Evolutionary conservation across 35 echinoderm and acorn worm genomes (phyloP).

Genomic region (Amphiura filiformis): DNA sequence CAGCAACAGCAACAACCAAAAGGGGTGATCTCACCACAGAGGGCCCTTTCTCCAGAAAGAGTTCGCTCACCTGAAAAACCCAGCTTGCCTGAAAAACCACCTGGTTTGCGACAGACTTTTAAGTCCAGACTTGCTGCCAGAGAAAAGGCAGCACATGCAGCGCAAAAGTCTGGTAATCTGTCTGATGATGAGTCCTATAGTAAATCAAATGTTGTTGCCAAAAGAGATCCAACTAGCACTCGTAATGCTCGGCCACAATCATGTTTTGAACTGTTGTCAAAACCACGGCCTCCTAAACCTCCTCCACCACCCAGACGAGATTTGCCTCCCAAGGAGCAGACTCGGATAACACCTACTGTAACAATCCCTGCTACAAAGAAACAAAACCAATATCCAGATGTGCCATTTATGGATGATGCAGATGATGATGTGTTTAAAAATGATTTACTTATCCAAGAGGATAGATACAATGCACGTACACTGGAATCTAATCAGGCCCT

Average conservation of each 20-base stretch:
- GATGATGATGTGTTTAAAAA: constrained; percentile 1
- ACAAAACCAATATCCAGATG: background rate
- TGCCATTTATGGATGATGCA: background rate
- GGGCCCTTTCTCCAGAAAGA: background rate
- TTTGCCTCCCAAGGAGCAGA: background rate
- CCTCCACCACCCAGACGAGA: constrained; percentile 1
- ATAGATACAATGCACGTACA: background rate
- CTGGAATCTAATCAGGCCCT: background rate
- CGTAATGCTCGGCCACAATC: background rate
- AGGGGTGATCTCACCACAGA: background rate
- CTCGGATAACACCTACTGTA: background rate
- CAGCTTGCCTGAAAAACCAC: background rate
- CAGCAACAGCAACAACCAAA: background rate
- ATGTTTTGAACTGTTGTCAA: background rate
- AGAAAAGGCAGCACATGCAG: background rate
- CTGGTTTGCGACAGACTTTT: background rate
- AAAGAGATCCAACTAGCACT: background rate
- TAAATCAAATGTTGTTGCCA: background rate
- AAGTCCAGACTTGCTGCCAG: background rate
- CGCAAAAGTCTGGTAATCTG: background rate
- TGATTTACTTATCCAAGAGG: background rate
- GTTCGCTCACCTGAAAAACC: background rate
- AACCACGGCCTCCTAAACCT: background rate
- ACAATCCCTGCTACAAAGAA: background rate
- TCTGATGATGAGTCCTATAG: background rate